Conservation (phyloP, 1,140 invertebrate species). For the Heliconius nattereri region DNA sequence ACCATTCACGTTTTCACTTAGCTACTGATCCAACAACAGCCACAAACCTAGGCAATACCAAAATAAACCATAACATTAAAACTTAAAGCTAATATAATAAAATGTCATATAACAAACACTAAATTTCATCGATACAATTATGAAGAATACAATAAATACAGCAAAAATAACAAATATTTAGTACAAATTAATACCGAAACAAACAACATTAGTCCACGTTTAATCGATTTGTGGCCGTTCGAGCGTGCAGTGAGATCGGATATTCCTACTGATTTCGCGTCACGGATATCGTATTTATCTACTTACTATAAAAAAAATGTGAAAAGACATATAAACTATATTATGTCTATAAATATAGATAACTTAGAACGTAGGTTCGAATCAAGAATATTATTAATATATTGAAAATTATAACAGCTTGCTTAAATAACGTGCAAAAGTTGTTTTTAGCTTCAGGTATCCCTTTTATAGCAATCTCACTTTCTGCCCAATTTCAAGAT, state of each 20-base stretch:
- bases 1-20: too few relatives aligned
- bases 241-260: conserved; percentile 19
- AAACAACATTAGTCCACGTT: conserved; percentile 22
- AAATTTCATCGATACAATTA: not conserved
- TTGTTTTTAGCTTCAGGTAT: not conserved
- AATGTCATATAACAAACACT: not conserved
- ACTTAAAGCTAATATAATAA: too few relatives aligned
- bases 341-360: too few relatives aligned
- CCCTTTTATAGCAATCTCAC: too few relatives aligned
- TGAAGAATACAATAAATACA: not conserved
- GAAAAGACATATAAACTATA: not conserved
- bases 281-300: not conserved
- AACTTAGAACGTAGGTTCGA: too few relatives aligned
- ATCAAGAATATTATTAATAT: too few relatives aligned
- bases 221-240: conserved; percentile 25
- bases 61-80: too few relatives aligned
- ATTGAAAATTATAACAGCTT: not conserved
- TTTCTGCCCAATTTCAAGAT: too few relatives aligned
- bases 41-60: too few relatives aligned
- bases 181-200: conserved; percentile 28
- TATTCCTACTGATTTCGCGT: conserved; percentile 1
- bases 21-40: too few relatives aligned
- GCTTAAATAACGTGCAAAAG: not conserved
- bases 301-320: not conserved
- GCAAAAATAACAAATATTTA: not conserved